Evolutionary conservation across 2,888 invertebrate species (phyloP).

Genomic region (Augiades crinisus): DNA sequence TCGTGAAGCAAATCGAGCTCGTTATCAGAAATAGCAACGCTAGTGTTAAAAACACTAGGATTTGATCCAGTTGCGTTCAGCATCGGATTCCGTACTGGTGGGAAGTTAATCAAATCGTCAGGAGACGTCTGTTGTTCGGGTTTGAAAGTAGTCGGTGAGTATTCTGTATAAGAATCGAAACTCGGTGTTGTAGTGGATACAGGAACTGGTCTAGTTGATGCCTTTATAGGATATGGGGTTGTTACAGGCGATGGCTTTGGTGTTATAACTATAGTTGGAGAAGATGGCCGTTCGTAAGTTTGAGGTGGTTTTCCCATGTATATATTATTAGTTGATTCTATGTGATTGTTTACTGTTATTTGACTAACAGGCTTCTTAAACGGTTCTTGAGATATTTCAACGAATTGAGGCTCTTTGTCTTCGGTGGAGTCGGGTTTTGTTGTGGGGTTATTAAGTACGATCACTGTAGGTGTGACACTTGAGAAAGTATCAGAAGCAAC

Average conservation of each 20-base stretch:
- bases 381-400: slow-evolving; percentile 77
- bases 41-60: slow-evolving; percentile 69
- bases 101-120: slow-evolving; percentile 89
- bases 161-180: slow-evolving; percentile 55
- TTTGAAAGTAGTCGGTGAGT: slow-evolving; percentile 54
- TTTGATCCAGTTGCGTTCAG: slow-evolving; percentile 85
- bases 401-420: slow-evolving; percentile 58
- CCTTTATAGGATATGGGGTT: slow-evolving; percentile 58
- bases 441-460: slow-evolving; percentile 60
- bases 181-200: slow-evolving; percentile 47
- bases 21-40: slow-evolving; percentile 76
- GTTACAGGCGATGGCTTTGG: slow-evolving; percentile 82
- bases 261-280: slow-evolving; percentile 85
- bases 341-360: slow-evolving; percentile 83
- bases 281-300: slow-evolving; percentile 70
- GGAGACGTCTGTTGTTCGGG: slow-evolving; percentile 84
- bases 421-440: slow-evolving; percentile 50
- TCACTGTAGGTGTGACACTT: slow-evolving; percentile 74
- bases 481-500: slow-evolving; percentile 63
- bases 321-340: slow-evolving; percentile 80
- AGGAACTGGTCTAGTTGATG: slow-evolving; percentile 43
- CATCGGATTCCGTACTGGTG: slow-evolving; percentile 92
- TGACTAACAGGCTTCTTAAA: slow-evolving; percentile 72
- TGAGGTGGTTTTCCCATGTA: slow-evolving; percentile 63
- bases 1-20: slow-evolving; percentile 75